Percentiles rank a stretch among this genome's conserved stretches.
Evolutionary conservation across 2,888 invertebrate species (phyloP).

Genomic region (Parthenolecanium corni): DNA sequence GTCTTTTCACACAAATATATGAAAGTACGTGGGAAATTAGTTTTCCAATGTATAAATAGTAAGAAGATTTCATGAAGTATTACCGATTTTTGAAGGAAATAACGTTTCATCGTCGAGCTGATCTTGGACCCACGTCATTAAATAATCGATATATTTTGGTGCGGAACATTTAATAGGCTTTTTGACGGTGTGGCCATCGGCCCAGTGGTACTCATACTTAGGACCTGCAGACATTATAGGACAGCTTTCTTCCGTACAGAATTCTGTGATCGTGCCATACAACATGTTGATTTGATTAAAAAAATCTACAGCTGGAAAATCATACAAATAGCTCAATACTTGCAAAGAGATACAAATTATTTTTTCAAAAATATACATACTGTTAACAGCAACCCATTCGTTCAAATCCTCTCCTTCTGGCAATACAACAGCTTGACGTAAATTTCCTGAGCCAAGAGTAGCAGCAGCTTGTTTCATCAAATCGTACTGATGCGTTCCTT

Average conservation of each 20-base stretch:
- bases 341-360: too few species aligned
- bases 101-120: slow-evolving; percentile 96
- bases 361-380: slow-evolving; percentile 51
- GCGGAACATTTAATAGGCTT: slow-evolving; percentile 99
- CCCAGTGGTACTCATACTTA: slow-evolving; percentile 99
- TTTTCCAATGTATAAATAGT: not conserved
- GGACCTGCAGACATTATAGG: slow-evolving; percentile 98
- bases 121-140: slow-evolving; percentile 99
- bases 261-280: slow-evolving; percentile 98
- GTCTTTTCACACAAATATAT: too few species aligned
- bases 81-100: slow-evolving; percentile 95
- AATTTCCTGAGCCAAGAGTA: slow-evolving; percentile 92
- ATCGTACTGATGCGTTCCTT: slow-evolving; percentile 97
- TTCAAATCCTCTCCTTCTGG: slow-evolving; percentile 98
- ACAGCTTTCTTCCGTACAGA: slow-evolving; percentile 94
- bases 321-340: not conserved
- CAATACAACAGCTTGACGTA: slow-evolving; percentile 87
- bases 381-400: slow-evolving; percentile 99
- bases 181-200: slow-evolving; percentile 93
- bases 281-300: slow-evolving; percentile 99
- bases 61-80: slow-evolving; percentile 27
- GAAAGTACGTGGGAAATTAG: too few species aligned
- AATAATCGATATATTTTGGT: slow-evolving; percentile 96
- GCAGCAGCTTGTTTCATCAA: slow-evolving; percentile 98
- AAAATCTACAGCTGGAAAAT: slow-evolving; percentile 82